Base-by-base conservation (phyloP, 1,140 invertebrate species). In the Lysiphlebus fabarum region DNA sequence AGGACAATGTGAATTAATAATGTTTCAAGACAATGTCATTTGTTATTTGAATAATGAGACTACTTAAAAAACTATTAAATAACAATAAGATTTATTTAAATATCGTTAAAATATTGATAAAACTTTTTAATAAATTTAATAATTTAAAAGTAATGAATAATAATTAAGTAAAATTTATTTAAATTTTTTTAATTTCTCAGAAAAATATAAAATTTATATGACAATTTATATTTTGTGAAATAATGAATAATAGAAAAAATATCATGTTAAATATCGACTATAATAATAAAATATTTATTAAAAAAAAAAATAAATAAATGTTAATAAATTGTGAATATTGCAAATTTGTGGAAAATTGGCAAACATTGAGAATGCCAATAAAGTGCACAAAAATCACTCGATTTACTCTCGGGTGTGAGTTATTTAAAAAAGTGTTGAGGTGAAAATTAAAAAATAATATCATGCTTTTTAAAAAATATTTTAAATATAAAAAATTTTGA, bases 361-460 rank as follows among this genome's bases (percentile, higher is more conserved):
- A 59, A 56, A 43, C 42, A 60, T 43, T 59, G 65, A 69, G 57
- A 66, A 71, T 70, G 68, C 50, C 51, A 67, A 66, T 58, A 47
- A 53, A 44, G 48, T 41, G 51, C 42, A 56, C 47, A 9, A 61
- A 33, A 58, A 40, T 62, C 26, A 7, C 47, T 54, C 49, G 62
- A 47, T 62, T 61, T 62, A 62, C 59, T 51, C 50, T 61, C 59
- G 65, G 63, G 51, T 59, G 64, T 53, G 64, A 67, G 63, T 49
- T 67, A 5, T 67, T 70, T 38, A 68, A 66, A 45, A 71, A 65
- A 64, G 63, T 70, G 51, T 57, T 67, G 33, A 71, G 67, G 64
- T 71, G 68, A 71, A 53, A 56, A 56, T 47, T 14, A 11, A 38
- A 43, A 5, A 9, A 6, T 5, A 45, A 12, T 7, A 12, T 44